Conservation (phyloP, 1,140 invertebrate genomes). For the Nixonia krombeini region DNA sequence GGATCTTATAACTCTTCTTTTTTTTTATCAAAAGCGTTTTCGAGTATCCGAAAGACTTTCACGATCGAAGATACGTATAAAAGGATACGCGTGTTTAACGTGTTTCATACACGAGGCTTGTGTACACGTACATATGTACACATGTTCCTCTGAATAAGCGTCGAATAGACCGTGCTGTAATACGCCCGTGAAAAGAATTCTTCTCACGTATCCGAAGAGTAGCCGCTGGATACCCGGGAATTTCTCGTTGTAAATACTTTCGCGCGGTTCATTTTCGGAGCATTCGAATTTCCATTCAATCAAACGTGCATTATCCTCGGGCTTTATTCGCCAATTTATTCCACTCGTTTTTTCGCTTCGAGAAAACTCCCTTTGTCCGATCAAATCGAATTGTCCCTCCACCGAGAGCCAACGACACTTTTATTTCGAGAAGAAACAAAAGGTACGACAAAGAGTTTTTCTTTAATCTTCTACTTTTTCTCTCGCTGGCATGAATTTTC, state of each 20-base stretch:
- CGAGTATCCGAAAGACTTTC: conserved; percentile 14
- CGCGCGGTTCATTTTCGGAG: conserved; percentile 6
- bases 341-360: too few relatives aligned
- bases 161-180: conserved; percentile 16
- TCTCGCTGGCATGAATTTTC: too few relatives aligned
- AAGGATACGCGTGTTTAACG: conserved; percentile 17
- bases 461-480: too few relatives aligned
- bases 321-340: conserved; percentile 18
- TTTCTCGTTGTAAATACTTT: conserved; percentile 15
- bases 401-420: too few relatives aligned
- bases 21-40: neutral
- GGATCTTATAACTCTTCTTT: neutral
- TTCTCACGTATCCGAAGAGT: conserved; percentile 34
- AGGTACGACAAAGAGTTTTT: too few relatives aligned
- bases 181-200: conserved; percentile 29
- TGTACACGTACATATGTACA: conserved; percentile 23
- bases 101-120: conserved; percentile 16
- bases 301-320: conserved; percentile 17
- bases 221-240: conserved; percentile 35
- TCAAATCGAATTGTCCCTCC: too few relatives aligned
- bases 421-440: too few relatives aligned
- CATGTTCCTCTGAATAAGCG: conserved; percentile 15
- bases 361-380: too few relatives aligned
- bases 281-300: conserved; percentile 26
- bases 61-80: conserved; percentile 7